Base-by-base conservation (phyloP, 2,797 vertebrate genomes). In the Onychomys leucogaster region DNA sequence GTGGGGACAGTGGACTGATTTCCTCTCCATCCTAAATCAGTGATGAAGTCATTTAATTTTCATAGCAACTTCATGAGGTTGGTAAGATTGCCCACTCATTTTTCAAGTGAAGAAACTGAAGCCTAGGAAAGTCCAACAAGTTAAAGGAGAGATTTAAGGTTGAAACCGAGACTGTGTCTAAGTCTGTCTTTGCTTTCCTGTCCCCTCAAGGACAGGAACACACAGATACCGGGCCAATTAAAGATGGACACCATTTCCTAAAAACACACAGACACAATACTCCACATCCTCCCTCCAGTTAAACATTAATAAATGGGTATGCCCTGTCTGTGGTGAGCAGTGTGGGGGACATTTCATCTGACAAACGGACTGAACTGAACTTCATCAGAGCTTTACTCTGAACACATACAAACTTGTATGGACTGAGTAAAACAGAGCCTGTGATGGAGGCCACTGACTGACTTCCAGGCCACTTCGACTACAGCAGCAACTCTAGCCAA, bases 21-120 rank as follows among this genome's bases (percentile, higher is more conserved):
- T 78, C 43, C 21, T 67, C 41, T 19, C 34, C 8, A 61, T n/a
- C 32, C 46, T 59, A 52, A 67, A 14, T n/a, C 49, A 4, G 25
- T 6, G n/a, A 43, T n/a, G 32, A 89, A 32, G 6, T 69, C 80
- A n/a, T 41, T 69, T 61, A 37, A 65, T 71, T 27, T 46, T 88
- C n/a, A 52, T 1, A 27, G 43, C 5, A 65, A 41, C 19, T 41
- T 81, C 37, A 71, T 16, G 11, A 55, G 27, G 55, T 16, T 41
- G 89, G 37, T 17, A 67, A 76, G 3, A 4, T 19, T 5, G 7
- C 49, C 13, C 46, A 21, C 13, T 16, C 34, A 43, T 14, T 95
- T 94, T 41, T 65, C 10, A 97, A n/a, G 19, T 34, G 65, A 91
- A 76, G 21, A 92, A 34, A 90, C 71, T 1, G 21, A 91, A 82